Base-by-base conservation (phyloP, 2,888 invertebrate genomes). In the Electrophaes corylata region DNA sequence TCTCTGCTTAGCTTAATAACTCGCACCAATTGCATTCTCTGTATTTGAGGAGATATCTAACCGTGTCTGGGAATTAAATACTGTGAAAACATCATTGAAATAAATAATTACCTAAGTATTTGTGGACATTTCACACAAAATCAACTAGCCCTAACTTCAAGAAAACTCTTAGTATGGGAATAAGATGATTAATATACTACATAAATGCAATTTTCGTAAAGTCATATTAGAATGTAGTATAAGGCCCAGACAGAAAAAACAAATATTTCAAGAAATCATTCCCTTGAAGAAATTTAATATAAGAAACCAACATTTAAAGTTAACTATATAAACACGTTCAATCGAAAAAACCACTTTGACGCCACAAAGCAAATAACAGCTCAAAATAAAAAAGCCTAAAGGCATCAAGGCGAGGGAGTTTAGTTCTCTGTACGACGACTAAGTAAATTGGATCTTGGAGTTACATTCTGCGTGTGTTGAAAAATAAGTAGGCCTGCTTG, bases 261-360 rank as follows among this genome's bases (percentile, higher is more conserved):
- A n/a, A n/a, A n/a, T n/a, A n/a, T n/a, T n/a, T n/a, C n/a, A n/a
- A 29, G 1, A 29, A 29, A 29, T 10, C 26, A 10, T 29, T 29
- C 2, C 1, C 26, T 29, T 10, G 6, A 6, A 29, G 10, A 26
- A 6, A 26, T 26, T 26, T 20, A 5, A 26, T 26, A 10, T 10
- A 29, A 29, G 10, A 37, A 37, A 37, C 37, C 16, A 16, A 10
- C 16, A 4, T 37, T 12, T 16, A n/a, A 23, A 43, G 12, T 20
- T 2, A 29, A 29, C 26, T 29, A 10, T 29, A 29, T 23, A 43
- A 6, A 23, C 12, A 23, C n/a, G 8, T 43, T 43, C 41, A 23
- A 19, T 43, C 19, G 20, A 43, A 43, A 23, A 20, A 37, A 37
- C 23, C 23, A 43, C 41, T 37, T 47, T 47, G 20, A 37, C 18